Base-by-base conservation (phyloP, 2,888 invertebrate species). In the Anaspis maculata region DNA sequence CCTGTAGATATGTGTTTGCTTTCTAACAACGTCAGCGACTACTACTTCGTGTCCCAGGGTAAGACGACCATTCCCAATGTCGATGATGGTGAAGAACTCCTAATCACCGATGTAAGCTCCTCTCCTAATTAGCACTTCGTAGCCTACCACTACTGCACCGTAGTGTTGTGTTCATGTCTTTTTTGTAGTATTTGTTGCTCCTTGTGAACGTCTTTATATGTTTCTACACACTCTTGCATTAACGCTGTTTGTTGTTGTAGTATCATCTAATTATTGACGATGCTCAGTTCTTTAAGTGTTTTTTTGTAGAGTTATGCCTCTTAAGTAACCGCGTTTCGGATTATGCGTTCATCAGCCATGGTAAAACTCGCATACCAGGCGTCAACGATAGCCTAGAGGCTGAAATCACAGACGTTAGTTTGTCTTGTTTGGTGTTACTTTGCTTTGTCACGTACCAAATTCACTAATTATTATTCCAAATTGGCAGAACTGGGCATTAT, bases 31-130 rank as follows among this genome's bases (percentile, higher is more conserved):
- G 80, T 94, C 74, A 75, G 82, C 74, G 87, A 91, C 73, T 97
- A 96, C 79, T 71, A 77, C 77, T 92, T 83, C 80, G 88, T 95
- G 63, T 76, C 94, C 59, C 96, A 97, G 81, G 97, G 97, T 76
- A 94, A 94, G 78, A 81, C 83, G 65, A 84, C 83, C 59, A 95
- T 98, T 67, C 92, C 96, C 63, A 83, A 79, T 69, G 83, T 97
- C 57, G 94, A 97, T 74, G 97, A 97, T 70, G 81, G 79, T 60
- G 95, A 95, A 71, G 96, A 97, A 80, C 84, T 82, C 74, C 27
- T 45, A 46, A 73, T 88, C 57, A 88, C 90, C 58, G 89, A 91
- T 72, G 91, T 90, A 87, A 90, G 89, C 84, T 19, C 35, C 25
- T 11, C 13, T 26, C 13, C 19, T 34, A 14, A 27, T 24, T 13